phyloP scores from a whole-genome alignment of 2,797 vertebrate genomes.

The Eulemur mongoz region DNA sequence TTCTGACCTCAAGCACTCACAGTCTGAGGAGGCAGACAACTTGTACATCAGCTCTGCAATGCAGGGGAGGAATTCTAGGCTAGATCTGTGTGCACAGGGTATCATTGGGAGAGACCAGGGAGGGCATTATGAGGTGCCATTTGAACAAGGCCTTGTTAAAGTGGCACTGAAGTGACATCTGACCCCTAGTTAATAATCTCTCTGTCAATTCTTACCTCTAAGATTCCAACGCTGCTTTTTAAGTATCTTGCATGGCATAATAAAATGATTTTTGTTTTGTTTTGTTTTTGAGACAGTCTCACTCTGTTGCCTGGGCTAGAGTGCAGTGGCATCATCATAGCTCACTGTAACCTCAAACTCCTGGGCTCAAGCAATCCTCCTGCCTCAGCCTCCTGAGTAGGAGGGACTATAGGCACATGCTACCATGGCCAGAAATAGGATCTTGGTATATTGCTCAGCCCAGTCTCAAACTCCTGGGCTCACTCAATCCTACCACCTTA shows the following conservation, averaged over 20 bases:
- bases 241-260: neutral
- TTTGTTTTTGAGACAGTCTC: neutral
- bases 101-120: neutral
- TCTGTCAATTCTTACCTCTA: neutral
- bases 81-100: neutral
- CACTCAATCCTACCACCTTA: neutral
- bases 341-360: neutral
- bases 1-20: neutral
- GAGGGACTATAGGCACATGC: neutral
- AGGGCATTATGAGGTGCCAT: neutral
- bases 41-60: neutral
- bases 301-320: neutral
- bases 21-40: neutral
- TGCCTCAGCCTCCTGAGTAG: neutral
- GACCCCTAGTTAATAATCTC: neutral
- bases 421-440: no score
- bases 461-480: neutral
- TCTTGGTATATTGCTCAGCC: no score
- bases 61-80: neutral
- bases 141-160: neutral
- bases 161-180: neutral
- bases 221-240: neutral
- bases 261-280: neutral
- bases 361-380: neutral
- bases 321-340: neutral